Evolutionary conservation across 1,140 invertebrate species (phyloP), one percentile per base, ranked within the genome.

Genomic region (Leptinotarsa lineolata): DNA sequence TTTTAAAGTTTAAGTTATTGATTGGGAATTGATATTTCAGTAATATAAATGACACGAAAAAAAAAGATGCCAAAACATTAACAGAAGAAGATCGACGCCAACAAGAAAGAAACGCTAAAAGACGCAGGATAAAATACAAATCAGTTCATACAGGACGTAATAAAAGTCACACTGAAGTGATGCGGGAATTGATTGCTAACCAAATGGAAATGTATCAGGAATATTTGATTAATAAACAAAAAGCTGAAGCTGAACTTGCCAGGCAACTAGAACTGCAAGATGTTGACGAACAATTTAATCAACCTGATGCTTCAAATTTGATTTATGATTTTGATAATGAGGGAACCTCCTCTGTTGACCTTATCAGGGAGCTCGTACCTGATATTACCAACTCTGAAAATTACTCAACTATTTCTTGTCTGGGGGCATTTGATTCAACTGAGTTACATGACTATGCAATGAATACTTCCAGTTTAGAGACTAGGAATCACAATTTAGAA

Each of bases 111-210:
- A 87, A 92, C 81, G 85, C 89, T 72, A 90, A 89, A 82, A 86
- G 91, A 24, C 85, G 91, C 1, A 85, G 89, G 78, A 83, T 87
- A 2, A 90, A 89, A 78, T 89, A 92, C 76, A 89, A 87, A 81
- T 87, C 88, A 22, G 88, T 90, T 44, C 88, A 91, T 70, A 90
- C 88, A 45, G 90, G 90, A 79, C 90, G 90, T 78, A 87, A 87
- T 67, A 88, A 88, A 76, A 91, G 88, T 71, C 88, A 91, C 30
- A 88, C 85, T 0, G 89, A 91, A 83, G 86, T 90, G 22, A 80
- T 91, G 15, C 85, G 89, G 12, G 89, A 90, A 81, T 86, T 92
- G 8, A 90, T 92, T 68, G 84, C 86, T 69, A 87, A 89, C 44
- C 90, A 91, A 74, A 85, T 84, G 83, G 79, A 80, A 46, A 39